These are phyloP conservation scores for Tanypteryx hageni DNA, from an alignment of 2,888 invertebrate species.

Conservation along the genomic window DNA sequence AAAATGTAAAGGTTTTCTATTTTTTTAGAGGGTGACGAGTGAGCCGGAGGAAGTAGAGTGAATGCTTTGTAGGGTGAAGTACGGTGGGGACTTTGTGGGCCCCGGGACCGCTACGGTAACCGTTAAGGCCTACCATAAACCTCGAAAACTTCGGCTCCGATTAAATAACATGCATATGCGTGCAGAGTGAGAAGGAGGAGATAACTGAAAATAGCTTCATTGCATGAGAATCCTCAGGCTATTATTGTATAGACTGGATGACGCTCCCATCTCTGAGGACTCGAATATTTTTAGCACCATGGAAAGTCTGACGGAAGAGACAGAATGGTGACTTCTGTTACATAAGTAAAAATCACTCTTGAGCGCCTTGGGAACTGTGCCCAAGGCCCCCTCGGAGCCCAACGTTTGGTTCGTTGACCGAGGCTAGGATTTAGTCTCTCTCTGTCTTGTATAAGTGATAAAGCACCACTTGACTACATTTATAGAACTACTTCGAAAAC, in stretches of 20 bases:
- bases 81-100: too few relatives aligned
- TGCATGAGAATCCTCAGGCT: neutral
- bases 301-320: neutral
- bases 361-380: neutral
- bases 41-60: too few relatives aligned
- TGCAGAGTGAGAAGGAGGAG: too few relatives aligned
- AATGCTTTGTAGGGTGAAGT: too few relatives aligned
- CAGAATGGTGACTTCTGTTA: neutral
- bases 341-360: neutral
- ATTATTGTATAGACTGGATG: neutral
- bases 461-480: neutral
- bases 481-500: neutral
- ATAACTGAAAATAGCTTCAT: too few relatives aligned
- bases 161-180: too few relatives aligned
- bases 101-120: too few relatives aligned
- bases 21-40: too few relatives aligned
- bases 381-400: neutral
- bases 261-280: neutral
- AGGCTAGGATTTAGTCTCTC: constrained; percentile 4
- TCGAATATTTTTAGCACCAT: neutral
- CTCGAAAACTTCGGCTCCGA: too few relatives aligned
- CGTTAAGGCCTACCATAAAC: too few relatives aligned
- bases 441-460: neutral
- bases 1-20: too few relatives aligned
- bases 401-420: constrained; percentile 25